Percentiles rank a stretch among this genome's conserved stretches.
Conservation (phyloP, 2,113 vertebrate species). For the Chlorocebus sabaeus region DNA sequence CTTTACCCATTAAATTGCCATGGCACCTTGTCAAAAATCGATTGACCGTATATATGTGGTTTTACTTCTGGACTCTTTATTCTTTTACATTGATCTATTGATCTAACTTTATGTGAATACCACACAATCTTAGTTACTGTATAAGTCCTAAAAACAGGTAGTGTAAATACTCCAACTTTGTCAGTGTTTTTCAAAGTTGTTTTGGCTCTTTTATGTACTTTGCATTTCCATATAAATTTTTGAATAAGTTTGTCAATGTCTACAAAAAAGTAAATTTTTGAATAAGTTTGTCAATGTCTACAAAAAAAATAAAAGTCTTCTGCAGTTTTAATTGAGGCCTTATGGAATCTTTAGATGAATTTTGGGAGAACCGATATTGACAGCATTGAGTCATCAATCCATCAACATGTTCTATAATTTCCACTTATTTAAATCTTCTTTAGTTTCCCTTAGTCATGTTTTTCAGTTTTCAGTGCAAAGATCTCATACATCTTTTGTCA, state of each 20-base stretch:
- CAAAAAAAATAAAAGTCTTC: background rate
- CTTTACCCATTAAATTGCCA: background rate
- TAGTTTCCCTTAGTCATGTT: background rate
- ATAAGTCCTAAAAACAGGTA: background rate
- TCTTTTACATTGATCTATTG: fast-evolving
- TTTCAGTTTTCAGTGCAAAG: no score
- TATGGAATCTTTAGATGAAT: background rate
- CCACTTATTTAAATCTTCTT: background rate
- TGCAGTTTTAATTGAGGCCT: background rate
- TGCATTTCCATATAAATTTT: background rate
- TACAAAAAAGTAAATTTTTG: background rate
- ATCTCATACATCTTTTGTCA: background rate
- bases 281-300: background rate
- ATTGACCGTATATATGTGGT: fast-evolving
- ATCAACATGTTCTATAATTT: background rate
- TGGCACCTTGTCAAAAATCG: background rate
- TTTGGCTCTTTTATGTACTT: background rate
- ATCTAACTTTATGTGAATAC: background rate
- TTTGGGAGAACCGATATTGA: background rate
- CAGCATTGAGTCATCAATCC: background rate
- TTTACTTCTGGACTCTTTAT: background rate
- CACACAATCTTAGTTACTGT: background rate
- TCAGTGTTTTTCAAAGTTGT: background rate
- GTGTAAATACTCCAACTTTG: background rate
- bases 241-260: background rate